phyloP scores from a whole-genome alignment of 53 echinoderm and acorn worm species.

The Zoroaster sp. region DNA sequence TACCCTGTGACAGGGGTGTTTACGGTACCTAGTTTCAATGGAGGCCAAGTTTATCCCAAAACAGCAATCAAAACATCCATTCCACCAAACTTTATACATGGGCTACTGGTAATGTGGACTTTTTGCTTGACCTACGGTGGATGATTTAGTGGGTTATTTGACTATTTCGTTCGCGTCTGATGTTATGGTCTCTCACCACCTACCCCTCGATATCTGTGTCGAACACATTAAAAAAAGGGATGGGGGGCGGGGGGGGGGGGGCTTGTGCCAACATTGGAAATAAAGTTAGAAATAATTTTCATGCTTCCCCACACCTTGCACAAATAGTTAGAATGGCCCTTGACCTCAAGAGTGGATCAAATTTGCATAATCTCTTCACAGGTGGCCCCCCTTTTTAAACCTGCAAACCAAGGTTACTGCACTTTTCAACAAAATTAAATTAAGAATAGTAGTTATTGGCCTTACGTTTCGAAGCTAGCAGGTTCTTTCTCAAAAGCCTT shows the following conservation, averaged over 20 bases:
- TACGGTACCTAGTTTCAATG: neutral
- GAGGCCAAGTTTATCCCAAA: neutral
- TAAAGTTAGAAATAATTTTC: no score
- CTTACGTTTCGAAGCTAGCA: no score
- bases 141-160: neutral
- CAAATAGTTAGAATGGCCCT: no score
- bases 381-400: no score
- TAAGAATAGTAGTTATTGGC: no score
- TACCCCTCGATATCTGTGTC: neutral
- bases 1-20: constrained; percentile 15
- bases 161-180: neutral
- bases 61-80: neutral
- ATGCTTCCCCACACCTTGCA: no score
- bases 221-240: neutral
- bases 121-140: neutral
- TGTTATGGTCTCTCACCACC: neutral
- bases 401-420: no score
- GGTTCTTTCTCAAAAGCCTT: no score
- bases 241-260: neutral
- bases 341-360: no score
- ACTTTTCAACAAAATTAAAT: no score
- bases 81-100: neutral
- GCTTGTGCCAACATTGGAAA: neutral
- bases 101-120: neutral
- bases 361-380: no score